Evolutionary conservation across 2,113 vertebrate species (phyloP).

Genomic region (Nerophis ophidion): DNA sequence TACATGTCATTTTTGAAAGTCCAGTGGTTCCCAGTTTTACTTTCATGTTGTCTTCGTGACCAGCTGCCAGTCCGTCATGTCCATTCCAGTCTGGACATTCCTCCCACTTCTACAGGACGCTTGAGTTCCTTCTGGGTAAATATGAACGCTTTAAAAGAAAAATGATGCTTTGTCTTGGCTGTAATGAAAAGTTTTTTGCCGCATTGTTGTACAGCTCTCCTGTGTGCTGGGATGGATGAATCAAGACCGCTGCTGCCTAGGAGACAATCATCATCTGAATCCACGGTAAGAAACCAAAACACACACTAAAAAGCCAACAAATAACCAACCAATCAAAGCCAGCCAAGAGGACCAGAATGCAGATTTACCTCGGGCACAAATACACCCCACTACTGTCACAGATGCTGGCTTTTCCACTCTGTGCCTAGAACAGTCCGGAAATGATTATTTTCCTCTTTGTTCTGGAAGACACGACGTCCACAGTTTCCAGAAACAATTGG

Average conservation of each 20-base stretch:
- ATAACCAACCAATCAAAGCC: too few relatives aligned
- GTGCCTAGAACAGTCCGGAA: too few relatives aligned
- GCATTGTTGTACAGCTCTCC: not conserved
- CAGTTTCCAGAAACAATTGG: too few relatives aligned
- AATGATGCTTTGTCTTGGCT: not conserved
- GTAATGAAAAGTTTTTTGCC: not conserved
- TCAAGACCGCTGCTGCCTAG: conserved; percentile 30
- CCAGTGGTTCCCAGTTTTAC: conserved; percentile 14
- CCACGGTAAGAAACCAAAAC: conserved; percentile 31
- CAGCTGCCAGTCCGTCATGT: not conserved
- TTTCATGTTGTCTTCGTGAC: conserved; percentile 20
- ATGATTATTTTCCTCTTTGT: too few relatives aligned
- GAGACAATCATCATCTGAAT: conserved; percentile 7
- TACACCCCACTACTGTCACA: too few relatives aligned
- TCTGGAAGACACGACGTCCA: too few relatives aligned
- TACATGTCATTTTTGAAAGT: not conserved
- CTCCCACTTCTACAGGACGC: not conserved
- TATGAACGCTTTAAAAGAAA: not conserved
- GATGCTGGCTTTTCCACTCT: too few relatives aligned
- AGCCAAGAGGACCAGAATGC: too few relatives aligned
- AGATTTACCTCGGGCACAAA: too few relatives aligned
- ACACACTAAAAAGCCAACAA: not conserved
- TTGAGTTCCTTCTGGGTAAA: not conserved
- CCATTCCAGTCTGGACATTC: conserved; percentile 8
- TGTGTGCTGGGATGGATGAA: conserved; percentile 36